Evolutionary conservation across 2,888 invertebrate species (phyloP), one percentile per base, ranked within the genome.

Genomic region (Isotomurus palustris): DNA sequence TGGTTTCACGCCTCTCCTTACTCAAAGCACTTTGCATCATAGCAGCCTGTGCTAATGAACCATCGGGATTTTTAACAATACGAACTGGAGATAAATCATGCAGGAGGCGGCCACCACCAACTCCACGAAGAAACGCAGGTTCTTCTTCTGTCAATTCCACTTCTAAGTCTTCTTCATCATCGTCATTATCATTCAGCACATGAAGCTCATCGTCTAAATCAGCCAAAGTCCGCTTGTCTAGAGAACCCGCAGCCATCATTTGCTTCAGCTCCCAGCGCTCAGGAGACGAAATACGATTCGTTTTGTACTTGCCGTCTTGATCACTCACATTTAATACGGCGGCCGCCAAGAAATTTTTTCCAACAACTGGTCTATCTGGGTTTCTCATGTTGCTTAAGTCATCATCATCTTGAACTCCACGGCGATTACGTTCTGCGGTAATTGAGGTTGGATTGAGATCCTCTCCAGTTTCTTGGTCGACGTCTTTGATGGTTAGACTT

Each of bases 11-110:
- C 51, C 99, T 80, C 75, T 99, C 99, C 73, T 99, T 99, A 0
- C 97, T 91, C 41, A 99, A 75, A 0, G 99, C 99, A 12, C 91
- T 91, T 76, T 99, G 99, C 95, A 95, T 99, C 92, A 99, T 95
- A 0, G 99, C 99, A 0, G 99, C 95, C 76, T 72, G 99, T 0
- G 97, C 97, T 22, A 99, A 77, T 0, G 96, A 96, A 0, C 99
- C 99, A 75, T 99, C 99, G 0, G 99, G 99, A 80, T 99, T 99
- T 79, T 96, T 96, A 0, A 97, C 93, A 66, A 97, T 96, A 66
- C 82, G 76, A 2, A 95, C 94, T 0, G 96, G 96, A 56, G 92
- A 93, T 2, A 96, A 79, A 74, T 96, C 95, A 67, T 93, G 89
- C 0, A 91, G 76, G 0, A 91, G 89, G 64, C 95, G 80, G 0